Conservation (phyloP, 2,797 vertebrate species). For the Amblyopsis hoosieri region DNA sequence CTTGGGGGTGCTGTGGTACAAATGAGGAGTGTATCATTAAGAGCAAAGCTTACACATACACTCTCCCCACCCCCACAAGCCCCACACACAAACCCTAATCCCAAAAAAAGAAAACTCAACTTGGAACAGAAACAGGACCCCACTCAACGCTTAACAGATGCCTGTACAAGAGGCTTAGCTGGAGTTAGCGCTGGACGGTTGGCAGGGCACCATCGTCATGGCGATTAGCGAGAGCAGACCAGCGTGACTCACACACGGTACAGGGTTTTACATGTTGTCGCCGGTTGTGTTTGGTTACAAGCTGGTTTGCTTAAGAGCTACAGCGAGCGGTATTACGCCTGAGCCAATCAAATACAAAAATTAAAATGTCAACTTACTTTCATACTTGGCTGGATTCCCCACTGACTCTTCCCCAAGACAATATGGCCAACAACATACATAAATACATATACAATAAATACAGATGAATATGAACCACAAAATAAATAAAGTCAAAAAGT, state of each 20-base stretch:
- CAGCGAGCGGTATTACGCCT: not conserved
- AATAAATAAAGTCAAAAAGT: not conserved
- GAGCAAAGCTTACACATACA: no score
- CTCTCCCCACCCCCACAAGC: no score
- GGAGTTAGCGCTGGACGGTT: constrained; percentile 35
- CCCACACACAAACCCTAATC: no score
- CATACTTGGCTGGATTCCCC: constrained; percentile 57
- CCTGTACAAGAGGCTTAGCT: constrained; percentile 56
- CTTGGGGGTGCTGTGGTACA: no score
- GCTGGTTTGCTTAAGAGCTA: not conserved
- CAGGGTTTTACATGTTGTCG: no score
- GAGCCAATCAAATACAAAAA: not conserved
- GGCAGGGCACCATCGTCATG: constrained; percentile 8
- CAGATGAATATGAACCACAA: constrained; percentile 29
- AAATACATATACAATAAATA: constrained; percentile 30
- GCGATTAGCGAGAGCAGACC: not conserved
- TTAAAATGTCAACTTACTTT: constrained; percentile 63
- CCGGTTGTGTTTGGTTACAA: not conserved
- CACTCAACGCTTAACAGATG: constrained; percentile 27
- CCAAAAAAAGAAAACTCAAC: not conserved
- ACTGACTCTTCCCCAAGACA: constrained; percentile 45
- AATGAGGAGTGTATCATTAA: no score
- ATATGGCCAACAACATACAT: constrained; percentile 28
- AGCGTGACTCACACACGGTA: no score
- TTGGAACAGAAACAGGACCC: constrained; percentile 20